Evolutionary conservation across 2,888 invertebrate species (phyloP), one percentile per base, ranked within the genome.

Genomic region (Glaucopsyche alexis): DNA sequence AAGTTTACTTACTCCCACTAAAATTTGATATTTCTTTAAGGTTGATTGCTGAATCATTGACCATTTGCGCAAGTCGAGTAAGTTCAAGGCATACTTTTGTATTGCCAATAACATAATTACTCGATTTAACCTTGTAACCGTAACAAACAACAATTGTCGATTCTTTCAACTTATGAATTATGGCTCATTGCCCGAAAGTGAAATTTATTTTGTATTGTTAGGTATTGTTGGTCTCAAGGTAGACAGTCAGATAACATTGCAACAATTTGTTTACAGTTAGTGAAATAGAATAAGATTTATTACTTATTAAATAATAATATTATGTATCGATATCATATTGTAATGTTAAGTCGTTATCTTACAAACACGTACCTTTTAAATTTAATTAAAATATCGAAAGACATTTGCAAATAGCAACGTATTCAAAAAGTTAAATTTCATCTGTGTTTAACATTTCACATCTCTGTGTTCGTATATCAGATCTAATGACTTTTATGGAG

Each of bases 111-210:
- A 60, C 29, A 38, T 60, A 38, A 60, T 60, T 60, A 38, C 29
- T 60, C 60, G 29, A 38, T 38, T 7, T 60, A 60, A 60, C 60
- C 29, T 60, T 60, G 60, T 14, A 38, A 60, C 60, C 29, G 60
- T 60, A 60, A 60, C 55, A 19, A 55, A 55, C 29, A 60, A 60
- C 29, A 60, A 60, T 60, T 60, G 60, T 60, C 60, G 11, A 60
- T 60, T 29, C 7, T 60, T 38, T 8, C 55, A 55, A 55, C 13
- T 60, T 13, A 60, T 60, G 60, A 60, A 29, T 60, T 60, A 60
- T 60, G 29, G 60, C 29, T 38, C 29, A 38, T 7, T 60, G 60
- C 29, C 7, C 11, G 60, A 60, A 60, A 60, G 60, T 60, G 60
- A 60, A 19, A 60, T 60, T 14, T 13, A 29, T 60, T 60, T 60